Percentiles rank a stretch among this genome's conserved stretches.
These are phyloP conservation scores for Macrobrachium nipponense DNA, from an alignment of 1,140 invertebrate genomes.

Conservation along the genomic window DNA sequence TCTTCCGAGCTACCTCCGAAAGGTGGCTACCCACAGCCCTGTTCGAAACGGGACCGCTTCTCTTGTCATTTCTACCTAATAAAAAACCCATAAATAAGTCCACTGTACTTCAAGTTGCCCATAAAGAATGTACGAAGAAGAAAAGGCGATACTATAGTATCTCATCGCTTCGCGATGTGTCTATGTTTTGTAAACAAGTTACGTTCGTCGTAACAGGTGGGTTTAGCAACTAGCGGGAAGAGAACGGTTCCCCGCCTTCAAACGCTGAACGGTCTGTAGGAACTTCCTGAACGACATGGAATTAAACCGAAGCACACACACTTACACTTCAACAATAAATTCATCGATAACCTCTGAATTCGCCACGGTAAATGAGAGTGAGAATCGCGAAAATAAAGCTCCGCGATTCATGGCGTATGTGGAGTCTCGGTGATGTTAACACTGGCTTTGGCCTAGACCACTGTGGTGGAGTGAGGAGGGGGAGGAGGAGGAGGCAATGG, in stretches of 20 bases:
- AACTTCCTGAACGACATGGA: background rate
- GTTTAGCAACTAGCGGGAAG: background rate
- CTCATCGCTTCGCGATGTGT: slow-evolving; percentile 40
- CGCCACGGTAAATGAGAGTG: too few species aligned
- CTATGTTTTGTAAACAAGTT: slow-evolving; percentile 54
- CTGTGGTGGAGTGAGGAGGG: background rate
- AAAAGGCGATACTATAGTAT: background rate
- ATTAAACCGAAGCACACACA: too few species aligned
- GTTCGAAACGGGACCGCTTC: too few species aligned
- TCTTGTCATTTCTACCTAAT: too few species aligned
- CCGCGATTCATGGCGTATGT: slow-evolving; percentile 3
- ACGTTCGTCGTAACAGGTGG: slow-evolving; percentile 53
- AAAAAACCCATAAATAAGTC: too few species aligned
- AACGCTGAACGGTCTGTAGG: too few species aligned
- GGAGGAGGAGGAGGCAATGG: too few species aligned
- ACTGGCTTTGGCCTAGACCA: background rate
- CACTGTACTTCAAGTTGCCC: background rate
- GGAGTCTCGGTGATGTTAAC: slow-evolving; percentile 9
- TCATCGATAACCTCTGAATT: too few species aligned
- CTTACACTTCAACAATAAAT: too few species aligned
- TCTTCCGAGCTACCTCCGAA: too few species aligned
- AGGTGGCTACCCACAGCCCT: too few species aligned
- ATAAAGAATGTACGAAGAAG: background rate
- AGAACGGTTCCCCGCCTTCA: background rate
- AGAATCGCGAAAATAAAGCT: slow-evolving; percentile 46